Conservation (phyloP, 2,113 vertebrate genomes). For the Tupaia chinensis region DNA sequence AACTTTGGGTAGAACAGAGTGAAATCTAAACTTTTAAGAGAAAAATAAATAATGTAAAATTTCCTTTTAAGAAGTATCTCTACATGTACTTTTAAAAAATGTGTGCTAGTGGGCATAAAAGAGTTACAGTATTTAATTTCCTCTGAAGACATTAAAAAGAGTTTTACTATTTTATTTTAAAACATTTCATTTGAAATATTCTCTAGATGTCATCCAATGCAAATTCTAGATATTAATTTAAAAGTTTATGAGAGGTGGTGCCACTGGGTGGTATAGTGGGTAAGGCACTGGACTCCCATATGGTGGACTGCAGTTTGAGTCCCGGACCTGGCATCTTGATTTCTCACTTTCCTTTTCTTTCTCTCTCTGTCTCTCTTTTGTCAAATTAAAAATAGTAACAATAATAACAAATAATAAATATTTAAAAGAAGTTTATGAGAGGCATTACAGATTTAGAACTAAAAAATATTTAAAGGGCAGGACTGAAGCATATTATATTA, state of each 20-base stretch:
- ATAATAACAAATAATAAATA: too few species aligned
- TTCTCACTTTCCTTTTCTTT: too few species aligned
- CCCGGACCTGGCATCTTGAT: too few species aligned
- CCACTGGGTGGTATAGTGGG: too few species aligned
- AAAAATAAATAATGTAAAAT: background rate
- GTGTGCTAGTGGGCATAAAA: background rate
- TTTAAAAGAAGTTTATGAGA: background rate
- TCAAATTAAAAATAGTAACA: too few species aligned
- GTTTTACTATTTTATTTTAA: background rate
- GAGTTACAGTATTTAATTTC: background rate
- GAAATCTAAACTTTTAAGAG: background rate
- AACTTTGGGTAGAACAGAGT: background rate
- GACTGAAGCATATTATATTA: background rate
- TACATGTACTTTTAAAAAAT: background rate
- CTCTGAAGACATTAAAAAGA: background rate
- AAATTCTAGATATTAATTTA: background rate
- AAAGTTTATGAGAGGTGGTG: background rate
- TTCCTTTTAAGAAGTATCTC: constrained; percentile 11
- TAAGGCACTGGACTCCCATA: too few species aligned
- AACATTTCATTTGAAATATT: background rate
- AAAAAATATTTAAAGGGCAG: background rate
- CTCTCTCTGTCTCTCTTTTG: too few species aligned
- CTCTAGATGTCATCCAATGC: background rate
- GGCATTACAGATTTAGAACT: background rate
- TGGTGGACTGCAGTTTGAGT: too few species aligned